Percentiles rank a stretch among this genome's conserved stretches.
These are phyloP conservation scores for Cheilinus undulatus DNA, from an alignment of 2,113 vertebrate species.

Conservation along the genomic window DNA sequence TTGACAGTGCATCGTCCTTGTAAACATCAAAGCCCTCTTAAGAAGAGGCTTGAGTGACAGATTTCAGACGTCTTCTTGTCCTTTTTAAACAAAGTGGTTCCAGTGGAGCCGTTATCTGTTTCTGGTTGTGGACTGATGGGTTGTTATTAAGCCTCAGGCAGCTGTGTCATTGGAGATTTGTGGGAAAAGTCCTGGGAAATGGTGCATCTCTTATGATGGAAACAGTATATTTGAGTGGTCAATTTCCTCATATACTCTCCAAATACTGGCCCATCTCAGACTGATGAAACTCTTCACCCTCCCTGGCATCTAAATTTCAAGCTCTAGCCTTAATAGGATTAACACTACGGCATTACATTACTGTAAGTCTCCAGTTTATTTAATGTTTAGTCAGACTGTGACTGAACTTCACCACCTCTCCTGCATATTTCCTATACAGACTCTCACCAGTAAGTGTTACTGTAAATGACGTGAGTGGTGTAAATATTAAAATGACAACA, in stretches of 20 bases:
- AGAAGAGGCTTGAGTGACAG: constrained; percentile 42
- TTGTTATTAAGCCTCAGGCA: constrained; percentile 37
- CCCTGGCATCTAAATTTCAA: background rate
- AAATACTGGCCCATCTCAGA: too few species aligned
- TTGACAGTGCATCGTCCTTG: constrained; percentile 42
- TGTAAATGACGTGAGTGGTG: constrained; percentile 5
- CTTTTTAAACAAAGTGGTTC: constrained; percentile 7
- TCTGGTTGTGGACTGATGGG: constrained; percentile 23
- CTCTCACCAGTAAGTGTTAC: background rate
- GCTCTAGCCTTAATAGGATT: background rate
- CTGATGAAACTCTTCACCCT: too few species aligned
- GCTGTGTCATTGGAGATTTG: constrained; percentile 25
- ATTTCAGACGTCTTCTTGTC: constrained; percentile 25
- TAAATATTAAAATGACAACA: background rate
- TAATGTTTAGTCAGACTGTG: background rate
- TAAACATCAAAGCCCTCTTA: constrained; percentile 47
- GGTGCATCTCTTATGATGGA: constrained; percentile 7
- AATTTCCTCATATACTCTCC: too few species aligned
- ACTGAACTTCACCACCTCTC: constrained; percentile 12
- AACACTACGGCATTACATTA: background rate
- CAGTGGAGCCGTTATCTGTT: constrained; percentile 19
- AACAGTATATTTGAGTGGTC: background rate
- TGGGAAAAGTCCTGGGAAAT: background rate
- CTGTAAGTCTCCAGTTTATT: too few species aligned
- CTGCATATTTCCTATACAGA: constrained; percentile 17